phyloP scores from a whole-genome alignment of 2,888 invertebrate species.

The Acleris holmiana region DNA sequence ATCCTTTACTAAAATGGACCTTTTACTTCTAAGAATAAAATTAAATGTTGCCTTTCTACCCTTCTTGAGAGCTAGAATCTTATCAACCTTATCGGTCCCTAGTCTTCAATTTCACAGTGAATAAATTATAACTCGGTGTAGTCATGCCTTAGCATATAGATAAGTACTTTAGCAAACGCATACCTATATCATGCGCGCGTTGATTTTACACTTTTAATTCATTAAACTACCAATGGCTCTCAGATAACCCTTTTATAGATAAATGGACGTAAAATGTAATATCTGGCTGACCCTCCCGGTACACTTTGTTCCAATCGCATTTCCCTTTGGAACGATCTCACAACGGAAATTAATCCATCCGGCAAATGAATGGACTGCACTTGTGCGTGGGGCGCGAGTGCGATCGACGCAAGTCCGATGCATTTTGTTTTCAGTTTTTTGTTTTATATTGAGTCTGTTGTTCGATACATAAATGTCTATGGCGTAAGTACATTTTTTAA shows the following conservation, averaged over 20 bases:
- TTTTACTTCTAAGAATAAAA: too few relatives aligned
- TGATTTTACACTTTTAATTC: slow-evolving; percentile 1
- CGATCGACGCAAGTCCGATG: slow-evolving; percentile 60
- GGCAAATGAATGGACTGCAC: slow-evolving; percentile 82
- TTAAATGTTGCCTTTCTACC: too few relatives aligned
- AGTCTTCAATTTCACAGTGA: too few relatives aligned
- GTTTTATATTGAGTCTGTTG: slow-evolving; percentile 13
- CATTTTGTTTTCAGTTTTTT: slow-evolving; percentile 51
- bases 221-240: slow-evolving; percentile 24
- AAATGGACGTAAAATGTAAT: slow-evolving; percentile 71
- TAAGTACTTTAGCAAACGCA: slow-evolving; percentile 1
- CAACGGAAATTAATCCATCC: slow-evolving; percentile 82
- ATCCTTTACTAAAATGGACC: too few relatives aligned
- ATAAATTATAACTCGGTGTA: too few relatives aligned
- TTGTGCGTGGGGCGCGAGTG: slow-evolving; percentile 68
- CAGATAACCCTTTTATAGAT: slow-evolving; percentile 52
- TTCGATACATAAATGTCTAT: slow-evolving; percentile 10
- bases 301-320: slow-evolving; percentile 80
- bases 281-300: slow-evolving; percentile 58
- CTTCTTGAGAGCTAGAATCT: too few relatives aligned
- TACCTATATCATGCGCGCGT: neutral
- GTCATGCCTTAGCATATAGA: too few relatives aligned
- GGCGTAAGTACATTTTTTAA: too few relatives aligned
- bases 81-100: too few relatives aligned
- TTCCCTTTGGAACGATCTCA: slow-evolving; percentile 80